Percentiles rank a stretch among this genome's conserved stretches.
Conservation (phyloP, 2,113 vertebrate species). For the Sinocyclocheilus anshuiensis region DNA sequence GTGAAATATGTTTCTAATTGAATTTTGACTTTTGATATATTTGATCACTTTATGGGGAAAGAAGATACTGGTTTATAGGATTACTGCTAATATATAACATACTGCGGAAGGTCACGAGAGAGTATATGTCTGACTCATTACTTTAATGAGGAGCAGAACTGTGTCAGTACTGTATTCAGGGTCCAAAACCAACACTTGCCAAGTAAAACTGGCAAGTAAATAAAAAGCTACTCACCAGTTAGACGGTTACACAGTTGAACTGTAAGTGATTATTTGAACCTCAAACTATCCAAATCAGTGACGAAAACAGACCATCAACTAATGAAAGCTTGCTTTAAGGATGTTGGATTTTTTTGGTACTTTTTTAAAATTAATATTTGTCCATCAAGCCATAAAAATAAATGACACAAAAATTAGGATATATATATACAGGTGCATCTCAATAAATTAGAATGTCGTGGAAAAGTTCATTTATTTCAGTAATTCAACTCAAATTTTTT, state of each 20-base stretch:
- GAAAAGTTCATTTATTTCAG: too few relatives aligned
- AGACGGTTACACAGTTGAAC: background rate
- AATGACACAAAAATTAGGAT: too few relatives aligned
- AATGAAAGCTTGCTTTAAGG: background rate
- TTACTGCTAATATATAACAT: background rate
- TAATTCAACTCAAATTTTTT: too few relatives aligned
- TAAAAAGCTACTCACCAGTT: background rate
- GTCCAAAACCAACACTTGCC: background rate
- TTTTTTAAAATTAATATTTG: too few relatives aligned
- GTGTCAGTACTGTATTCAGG: background rate
- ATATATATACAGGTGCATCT: too few relatives aligned
- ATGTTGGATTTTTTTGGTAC: too few relatives aligned
- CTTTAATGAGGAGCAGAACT: background rate
- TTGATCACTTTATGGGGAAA: background rate
- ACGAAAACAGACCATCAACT: background rate
- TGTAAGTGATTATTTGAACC: background rate
- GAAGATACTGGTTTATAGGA: background rate
- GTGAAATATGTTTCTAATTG: background rate
- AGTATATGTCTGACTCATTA: too few relatives aligned
- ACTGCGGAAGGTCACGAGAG: too few relatives aligned
- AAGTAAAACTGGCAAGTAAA: background rate
- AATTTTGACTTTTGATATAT: background rate
- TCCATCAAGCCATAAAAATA: too few relatives aligned
- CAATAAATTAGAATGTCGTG: too few relatives aligned
- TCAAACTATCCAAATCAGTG: background rate